Percentiles rank a stretch among this genome's conserved stretches.
Conservation (phyloP, 2,888 invertebrate species). For the Lepeophtheirus nordmannii region DNA sequence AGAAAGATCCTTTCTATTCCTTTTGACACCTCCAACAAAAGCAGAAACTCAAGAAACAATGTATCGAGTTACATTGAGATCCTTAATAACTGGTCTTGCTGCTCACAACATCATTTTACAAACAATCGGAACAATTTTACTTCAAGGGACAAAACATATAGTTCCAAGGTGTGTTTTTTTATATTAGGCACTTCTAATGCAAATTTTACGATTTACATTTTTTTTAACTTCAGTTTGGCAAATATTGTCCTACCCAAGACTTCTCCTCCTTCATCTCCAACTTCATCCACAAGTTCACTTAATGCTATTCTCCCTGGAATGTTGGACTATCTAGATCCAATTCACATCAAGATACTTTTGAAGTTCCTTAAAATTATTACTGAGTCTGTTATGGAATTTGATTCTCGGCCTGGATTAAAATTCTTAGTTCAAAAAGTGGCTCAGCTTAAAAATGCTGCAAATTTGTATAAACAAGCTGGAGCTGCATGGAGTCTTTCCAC, state of each 20-base stretch:
- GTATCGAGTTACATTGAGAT: constrained; percentile 71
- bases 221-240: constrained; percentile 27
- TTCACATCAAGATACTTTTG: not conserved
- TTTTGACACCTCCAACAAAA: constrained; percentile 39
- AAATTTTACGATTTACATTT: not conserved
- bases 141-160: constrained; percentile 53
- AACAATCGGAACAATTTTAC: constrained; percentile 67
- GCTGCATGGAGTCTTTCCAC: constrained; percentile 69
- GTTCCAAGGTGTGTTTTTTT: constrained; percentile 42
- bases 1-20: constrained; percentile 72
- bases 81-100: constrained; percentile 68
- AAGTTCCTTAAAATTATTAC: constrained; percentile 47
- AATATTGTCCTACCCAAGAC: constrained; percentile 13
- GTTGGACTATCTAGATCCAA: not conserved
- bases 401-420: constrained; percentile 75
- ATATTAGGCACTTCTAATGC: not conserved
- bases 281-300: not conserved
- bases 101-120: constrained; percentile 85
- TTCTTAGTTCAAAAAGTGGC: constrained; percentile 85
- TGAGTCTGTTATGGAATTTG: constrained; percentile 66
- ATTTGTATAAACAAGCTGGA: constrained; percentile 79
- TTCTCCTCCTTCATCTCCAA: not conserved
- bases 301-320: not conserved
- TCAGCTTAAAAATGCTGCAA: constrained; percentile 66
- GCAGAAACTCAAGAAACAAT: not conserved